A percentile compares a stretch with the other conserved stretches of the same genome.
These are phyloP conservation scores for Saccopteryx bilineata DNA, from an alignment of 2,113 vertebrate species.

Conservation along the genomic window DNA sequence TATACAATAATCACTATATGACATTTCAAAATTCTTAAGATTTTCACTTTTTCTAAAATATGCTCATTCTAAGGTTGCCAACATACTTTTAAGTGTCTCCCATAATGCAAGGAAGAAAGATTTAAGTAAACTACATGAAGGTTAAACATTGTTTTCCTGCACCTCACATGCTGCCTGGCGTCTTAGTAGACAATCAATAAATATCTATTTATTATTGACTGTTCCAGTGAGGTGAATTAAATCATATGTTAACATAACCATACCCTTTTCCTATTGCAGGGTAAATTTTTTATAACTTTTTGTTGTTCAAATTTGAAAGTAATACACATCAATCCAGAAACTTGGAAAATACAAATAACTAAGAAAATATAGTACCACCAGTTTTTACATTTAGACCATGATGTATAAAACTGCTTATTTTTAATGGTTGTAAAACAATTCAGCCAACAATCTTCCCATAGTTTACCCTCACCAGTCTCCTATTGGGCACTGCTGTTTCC, in stretches of 20 bases:
- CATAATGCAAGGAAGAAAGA: conserved; percentile 28
- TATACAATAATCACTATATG: not conserved
- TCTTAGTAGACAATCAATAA: conserved; percentile 23
- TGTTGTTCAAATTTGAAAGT: conserved; percentile 40
- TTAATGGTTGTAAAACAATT: conserved; percentile 7
- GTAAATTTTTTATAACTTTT: not conserved
- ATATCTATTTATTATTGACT: not conserved
- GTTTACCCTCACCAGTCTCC: not conserved
- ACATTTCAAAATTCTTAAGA: conserved; percentile 54
- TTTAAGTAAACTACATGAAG: conserved; percentile 40
- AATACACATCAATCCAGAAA: conserved; percentile 41
- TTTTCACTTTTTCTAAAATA: conserved; percentile 41
- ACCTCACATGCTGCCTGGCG: not conserved
- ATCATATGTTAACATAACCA: conserved; percentile 21
- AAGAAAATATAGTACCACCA: not conserved
- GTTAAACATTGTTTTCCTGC: conserved; percentile 4
- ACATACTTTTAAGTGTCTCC: conserved; percentile 20
- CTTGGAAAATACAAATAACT: conserved; percentile 24
- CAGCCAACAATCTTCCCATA: not conserved
- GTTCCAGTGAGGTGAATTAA: conserved; percentile 43
- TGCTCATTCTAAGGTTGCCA: not conserved
- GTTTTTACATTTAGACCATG: not conserved
- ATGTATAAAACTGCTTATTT: conserved; percentile 10
- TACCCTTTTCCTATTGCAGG: not conserved
- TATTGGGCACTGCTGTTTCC: not conserved